These are phyloP conservation scores for Numida meleagris DNA, from an alignment of 2,113 vertebrate species.

Conservation along the genomic window DNA sequence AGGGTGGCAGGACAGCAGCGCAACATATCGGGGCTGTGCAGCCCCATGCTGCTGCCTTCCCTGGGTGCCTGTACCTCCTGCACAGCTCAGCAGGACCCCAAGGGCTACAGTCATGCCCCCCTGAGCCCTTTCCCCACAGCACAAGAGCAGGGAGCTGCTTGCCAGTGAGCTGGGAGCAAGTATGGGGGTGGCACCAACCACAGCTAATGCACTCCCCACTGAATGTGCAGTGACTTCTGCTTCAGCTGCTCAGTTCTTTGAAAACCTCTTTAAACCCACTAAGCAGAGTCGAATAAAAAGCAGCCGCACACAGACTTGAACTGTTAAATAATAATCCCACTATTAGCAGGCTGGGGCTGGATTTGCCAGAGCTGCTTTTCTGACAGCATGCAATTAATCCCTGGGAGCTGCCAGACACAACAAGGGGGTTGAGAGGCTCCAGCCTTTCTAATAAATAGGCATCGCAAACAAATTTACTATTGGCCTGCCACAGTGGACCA, in stretches of 20 bases:
- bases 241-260: background rate
- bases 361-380: constrained; percentile 35
- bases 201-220: background rate
- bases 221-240: background rate
- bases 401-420: constrained; percentile 54
- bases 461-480: constrained; percentile 32
- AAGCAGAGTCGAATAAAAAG: background rate
- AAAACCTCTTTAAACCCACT: background rate
- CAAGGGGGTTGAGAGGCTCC: constrained; percentile 20
- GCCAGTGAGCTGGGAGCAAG: background rate
- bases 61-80: accelerated
- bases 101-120: background rate
- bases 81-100: background rate
- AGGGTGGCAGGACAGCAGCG: background rate
- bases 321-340: constrained; percentile 65
- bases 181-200: background rate
- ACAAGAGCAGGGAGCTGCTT: background rate
- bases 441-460: constrained; percentile 43
- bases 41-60: background rate
- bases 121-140: accelerated
- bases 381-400: constrained; percentile 57
- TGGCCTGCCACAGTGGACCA: background rate
- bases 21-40: accelerated
- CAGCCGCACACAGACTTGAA: background rate
- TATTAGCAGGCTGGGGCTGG: constrained; percentile 43